Evolutionary conservation across 2,797 vertebrate species (phyloP).

Genomic region (Vultur gryphus): DNA sequence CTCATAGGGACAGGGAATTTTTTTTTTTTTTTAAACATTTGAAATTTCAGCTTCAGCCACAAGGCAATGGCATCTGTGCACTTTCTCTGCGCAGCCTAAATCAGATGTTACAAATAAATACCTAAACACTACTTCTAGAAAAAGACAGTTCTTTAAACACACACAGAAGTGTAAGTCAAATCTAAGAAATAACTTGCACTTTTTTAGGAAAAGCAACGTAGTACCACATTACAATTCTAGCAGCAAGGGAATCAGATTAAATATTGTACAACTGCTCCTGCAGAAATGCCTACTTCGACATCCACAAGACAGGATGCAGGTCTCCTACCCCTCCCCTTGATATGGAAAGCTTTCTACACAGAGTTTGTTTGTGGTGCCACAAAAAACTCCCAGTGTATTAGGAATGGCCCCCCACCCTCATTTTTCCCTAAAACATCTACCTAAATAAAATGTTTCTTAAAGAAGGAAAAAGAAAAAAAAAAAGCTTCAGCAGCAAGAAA

Average conservation of each 20-base stretch:
- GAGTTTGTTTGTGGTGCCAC: not conserved
- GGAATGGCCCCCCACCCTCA: not conserved
- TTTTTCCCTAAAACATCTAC: not conserved
- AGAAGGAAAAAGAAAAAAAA: not conserved
- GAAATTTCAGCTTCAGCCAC: not conserved
- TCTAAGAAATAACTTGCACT: not conserved
- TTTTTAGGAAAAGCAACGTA: not conserved
- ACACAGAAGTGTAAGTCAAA: not conserved
- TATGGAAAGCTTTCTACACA: not conserved
- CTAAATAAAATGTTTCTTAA: not conserved
- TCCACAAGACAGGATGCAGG: not conserved
- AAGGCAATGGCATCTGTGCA: not conserved
- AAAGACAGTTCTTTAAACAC: not conserved
- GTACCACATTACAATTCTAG: not conserved
- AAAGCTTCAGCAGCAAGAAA: not conserved
- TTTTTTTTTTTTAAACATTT: not conserved
- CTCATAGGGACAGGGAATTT: not conserved
- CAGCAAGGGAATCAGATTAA: not conserved
- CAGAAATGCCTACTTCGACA: not conserved
- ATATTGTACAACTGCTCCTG: not conserved
- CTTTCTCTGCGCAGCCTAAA: not conserved
- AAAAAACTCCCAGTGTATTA: rapidly evolving
- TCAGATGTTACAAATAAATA: not conserved
- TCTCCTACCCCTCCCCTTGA: not conserved
- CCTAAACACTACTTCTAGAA: not conserved